Evolutionary conservation across 2,888 invertebrate genomes (phyloP).

Genomic region (Dolomedes plantarius): DNA sequence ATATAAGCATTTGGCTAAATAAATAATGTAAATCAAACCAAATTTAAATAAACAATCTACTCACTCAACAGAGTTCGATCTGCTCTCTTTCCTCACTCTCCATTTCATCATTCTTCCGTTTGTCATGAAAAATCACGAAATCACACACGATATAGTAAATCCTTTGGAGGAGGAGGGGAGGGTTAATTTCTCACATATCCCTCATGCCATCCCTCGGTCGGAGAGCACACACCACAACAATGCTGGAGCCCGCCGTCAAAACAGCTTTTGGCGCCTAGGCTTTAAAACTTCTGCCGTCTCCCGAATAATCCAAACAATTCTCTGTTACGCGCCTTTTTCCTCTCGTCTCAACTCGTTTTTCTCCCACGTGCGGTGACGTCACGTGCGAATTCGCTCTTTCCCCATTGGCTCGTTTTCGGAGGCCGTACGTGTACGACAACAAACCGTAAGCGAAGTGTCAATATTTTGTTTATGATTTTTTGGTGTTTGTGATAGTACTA

Average conservation of each 20-base stretch:
- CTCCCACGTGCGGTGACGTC: constrained; percentile 64
- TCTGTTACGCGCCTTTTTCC: constrained; percentile 53
- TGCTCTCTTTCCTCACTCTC: constrained; percentile 50
- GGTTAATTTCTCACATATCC: background rate
- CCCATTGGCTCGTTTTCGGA: constrained; percentile 27
- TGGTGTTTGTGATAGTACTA: background rate
- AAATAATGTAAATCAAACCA: no score
- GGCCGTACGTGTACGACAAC: constrained; percentile 43
- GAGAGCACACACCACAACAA: background rate
- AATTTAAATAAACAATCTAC: no score
- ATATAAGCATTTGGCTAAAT: no score
- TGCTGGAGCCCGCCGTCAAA: background rate
- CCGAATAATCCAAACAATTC: constrained; percentile 39
- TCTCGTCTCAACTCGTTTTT: constrained; percentile 45
- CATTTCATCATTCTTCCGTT: constrained; percentile 67
- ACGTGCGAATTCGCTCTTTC: constrained; percentile 6
- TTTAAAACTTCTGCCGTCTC: background rate
- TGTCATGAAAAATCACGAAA: constrained; percentile 18
- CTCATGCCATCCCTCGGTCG: background rate
- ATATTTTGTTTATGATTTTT: constrained; percentile 25
- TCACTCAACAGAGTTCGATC: constrained; percentile 48
- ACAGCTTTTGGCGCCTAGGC: background rate
- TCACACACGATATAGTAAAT: background rate
- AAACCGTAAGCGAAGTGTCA: constrained; percentile 33
- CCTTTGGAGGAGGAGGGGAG: background rate